Conservation (phyloP, 2,113 vertebrate genomes). For the Charadrius vociferus region DNA sequence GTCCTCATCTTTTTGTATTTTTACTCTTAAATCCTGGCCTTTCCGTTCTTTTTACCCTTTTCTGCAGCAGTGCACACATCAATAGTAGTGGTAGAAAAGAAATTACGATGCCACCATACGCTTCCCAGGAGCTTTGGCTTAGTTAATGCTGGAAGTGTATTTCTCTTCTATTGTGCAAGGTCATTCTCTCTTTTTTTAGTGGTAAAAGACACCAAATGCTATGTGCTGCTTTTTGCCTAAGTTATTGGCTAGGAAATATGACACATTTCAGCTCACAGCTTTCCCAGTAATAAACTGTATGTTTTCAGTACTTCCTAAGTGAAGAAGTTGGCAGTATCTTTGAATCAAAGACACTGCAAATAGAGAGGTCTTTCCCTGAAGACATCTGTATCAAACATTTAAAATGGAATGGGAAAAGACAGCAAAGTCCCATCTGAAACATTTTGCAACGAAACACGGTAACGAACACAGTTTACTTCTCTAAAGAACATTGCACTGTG, state of each 20-base stretch:
- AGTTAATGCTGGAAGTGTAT: neutral
- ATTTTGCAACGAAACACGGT: neutral
- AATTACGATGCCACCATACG: neutral
- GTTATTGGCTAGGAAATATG: neutral
- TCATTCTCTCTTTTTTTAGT: neutral
- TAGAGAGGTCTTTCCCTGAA: neutral
- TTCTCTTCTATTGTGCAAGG: neutral
- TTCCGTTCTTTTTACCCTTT: neutral
- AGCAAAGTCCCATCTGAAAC: neutral
- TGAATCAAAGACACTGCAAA: slow-evolving; percentile 6
- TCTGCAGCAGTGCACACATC: neutral
- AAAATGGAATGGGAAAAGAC: slow-evolving; percentile 17
- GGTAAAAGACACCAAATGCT: neutral
- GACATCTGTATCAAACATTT: neutral
- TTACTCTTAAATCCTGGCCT: neutral
- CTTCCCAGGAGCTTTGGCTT: slow-evolving; percentile 18
- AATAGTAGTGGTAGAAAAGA: neutral
- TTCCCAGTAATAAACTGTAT: neutral
- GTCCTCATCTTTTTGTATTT: neutral
- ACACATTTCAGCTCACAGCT: neutral
- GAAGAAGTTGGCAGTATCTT: slow-evolving; percentile 20
- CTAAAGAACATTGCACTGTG: neutral
- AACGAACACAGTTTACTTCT: neutral
- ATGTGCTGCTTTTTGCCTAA: neutral
- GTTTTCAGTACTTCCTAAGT: neutral